phyloP scores from a whole-genome alignment of 1,140 invertebrate species.

The Halesus radiatus region DNA sequence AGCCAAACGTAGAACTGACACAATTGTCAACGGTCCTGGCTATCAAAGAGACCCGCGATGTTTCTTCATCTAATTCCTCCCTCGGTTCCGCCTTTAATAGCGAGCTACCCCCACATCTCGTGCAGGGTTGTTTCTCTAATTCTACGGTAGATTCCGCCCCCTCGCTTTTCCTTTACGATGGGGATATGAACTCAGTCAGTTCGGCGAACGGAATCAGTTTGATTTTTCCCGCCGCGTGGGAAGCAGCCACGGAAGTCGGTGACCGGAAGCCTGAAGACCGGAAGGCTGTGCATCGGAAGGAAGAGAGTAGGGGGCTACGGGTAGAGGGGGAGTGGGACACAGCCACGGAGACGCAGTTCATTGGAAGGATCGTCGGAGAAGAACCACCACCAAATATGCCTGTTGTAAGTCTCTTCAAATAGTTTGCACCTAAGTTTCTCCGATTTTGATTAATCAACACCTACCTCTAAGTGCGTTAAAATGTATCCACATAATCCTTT shows the following conservation, averaged over 20 bases:
- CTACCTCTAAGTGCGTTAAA: no score
- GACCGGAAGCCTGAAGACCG: slow-evolving; percentile 6
- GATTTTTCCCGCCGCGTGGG: slow-evolving; percentile 52
- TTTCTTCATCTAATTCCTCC: neutral
- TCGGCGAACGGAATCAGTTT: slow-evolving; percentile 48
- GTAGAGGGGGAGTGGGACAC: slow-evolving; percentile 10
- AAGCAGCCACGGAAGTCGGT: slow-evolving; percentile 34
- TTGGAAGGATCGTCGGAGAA: slow-evolving; percentile 3
- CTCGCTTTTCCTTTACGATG: slow-evolving; percentile 25
- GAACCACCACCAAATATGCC: slow-evolving; percentile 16
- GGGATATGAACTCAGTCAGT: slow-evolving; percentile 11
- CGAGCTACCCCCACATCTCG: slow-evolving; percentile 33
- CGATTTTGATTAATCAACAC: neutral
- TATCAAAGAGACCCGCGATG: neutral
- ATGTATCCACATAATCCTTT: no score
- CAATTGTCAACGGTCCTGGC: neutral
- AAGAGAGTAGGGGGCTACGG: slow-evolving; percentile 17
- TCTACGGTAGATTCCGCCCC: slow-evolving; percentile 8
- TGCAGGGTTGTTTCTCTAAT: neutral
- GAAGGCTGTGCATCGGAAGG: neutral
- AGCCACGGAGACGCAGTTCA: slow-evolving; percentile 20
- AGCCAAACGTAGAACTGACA: neutral
- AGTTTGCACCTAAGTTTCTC: neutral
- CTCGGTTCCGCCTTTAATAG: neutral
- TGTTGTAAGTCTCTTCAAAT: slow-evolving; percentile 31